Evolutionary conservation across 1,140 invertebrate species (phyloP).

Genomic region (Latrodectus geometricus): DNA sequence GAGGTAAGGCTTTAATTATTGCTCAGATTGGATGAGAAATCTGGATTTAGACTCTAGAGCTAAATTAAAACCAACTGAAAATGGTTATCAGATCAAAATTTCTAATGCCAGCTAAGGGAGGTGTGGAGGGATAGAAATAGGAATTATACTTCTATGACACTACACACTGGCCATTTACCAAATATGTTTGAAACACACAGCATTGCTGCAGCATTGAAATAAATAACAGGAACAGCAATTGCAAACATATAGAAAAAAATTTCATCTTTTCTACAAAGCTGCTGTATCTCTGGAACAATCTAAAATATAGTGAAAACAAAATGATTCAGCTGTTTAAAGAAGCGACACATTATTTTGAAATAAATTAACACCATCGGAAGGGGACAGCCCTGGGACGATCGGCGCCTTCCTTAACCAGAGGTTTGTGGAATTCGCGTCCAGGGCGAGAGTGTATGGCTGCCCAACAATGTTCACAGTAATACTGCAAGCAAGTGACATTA

Average conservation of each 20-base stretch:
- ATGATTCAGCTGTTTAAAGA: conserved; percentile 3
- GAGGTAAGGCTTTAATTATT: conserved; percentile 62
- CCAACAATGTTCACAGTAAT: conserved; percentile 99
- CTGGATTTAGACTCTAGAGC: conserved; percentile 54
- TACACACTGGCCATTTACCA: conserved; percentile 42
- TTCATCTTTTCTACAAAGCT: conserved; percentile 9
- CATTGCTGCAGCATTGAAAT: conserved; percentile 34
- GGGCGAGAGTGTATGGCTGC: conserved; percentile 96
- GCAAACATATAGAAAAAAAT: neutral
- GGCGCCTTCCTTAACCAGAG: conserved; percentile 98
- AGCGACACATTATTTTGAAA: neutral
- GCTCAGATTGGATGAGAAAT: conserved; percentile 59
- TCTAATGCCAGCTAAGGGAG: conserved; percentile 44
- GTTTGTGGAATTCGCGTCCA: conserved; percentile 98
- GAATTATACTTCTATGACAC: neutral
- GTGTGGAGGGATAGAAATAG: neutral
- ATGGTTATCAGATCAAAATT: conserved; percentile 51
- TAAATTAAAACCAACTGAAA: conserved; percentile 49
- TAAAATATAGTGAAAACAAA: neutral
- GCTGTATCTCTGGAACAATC: conserved; percentile 4
- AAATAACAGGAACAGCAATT: neutral
- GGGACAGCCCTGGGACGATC: conserved; percentile 77
- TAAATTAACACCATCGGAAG: conserved; percentile 68
- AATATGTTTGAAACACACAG: conserved; percentile 41
- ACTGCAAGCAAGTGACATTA: conserved; percentile 98